Base-by-base conservation (phyloP, 1,140 invertebrate genomes). In the Drosophila nikananu region DNA sequence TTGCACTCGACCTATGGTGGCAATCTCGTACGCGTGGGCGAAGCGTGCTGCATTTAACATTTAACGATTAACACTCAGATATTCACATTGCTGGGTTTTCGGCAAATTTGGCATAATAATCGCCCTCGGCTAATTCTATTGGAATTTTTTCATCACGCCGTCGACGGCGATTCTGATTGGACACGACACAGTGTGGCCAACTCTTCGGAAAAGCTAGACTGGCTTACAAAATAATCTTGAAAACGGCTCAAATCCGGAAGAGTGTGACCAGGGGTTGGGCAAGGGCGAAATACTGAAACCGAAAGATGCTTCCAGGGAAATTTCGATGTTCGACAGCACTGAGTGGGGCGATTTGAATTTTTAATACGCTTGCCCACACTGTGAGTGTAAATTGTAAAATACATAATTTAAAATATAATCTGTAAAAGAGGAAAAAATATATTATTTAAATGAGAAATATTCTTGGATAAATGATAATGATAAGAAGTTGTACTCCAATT, bases 61-160 rank as follows among this genome's bases (percentile, higher is more conserved):
- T 67, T 49, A 71, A 48, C 49, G 27, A 68, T 44, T 37, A 74
- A 73, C 55, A 73, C 67, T 37, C 57, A 23, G 35, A n/a, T 39
- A 57, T 39, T 39, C 54, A 57, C 54, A 57, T 55, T 57, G 54
- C 19, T 37, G 21, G 35, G 3, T 12, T 57, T 57, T 57, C 35
- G 35, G 54, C 54, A 39, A n/a, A 57, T 25, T 57, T 57, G 54
- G 54, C 54, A 52, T 64, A 68, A 81, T 63, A 71, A 52, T 77
- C 75, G 77, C 81, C 74, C 74, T 80, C 72, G 77, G 82, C 81
- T 78, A 86, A 86, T 86, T 77, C 82, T 86, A 84, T 84, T 81
- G 82, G 82, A 84, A 84, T 86, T 86, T 84, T 77, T 83, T 71
- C 51, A 52, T 51, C 44, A 51, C 35, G 67, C 67, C 49, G 49